Evolutionary conservation across 2,113 vertebrate species (phyloP).

Genomic region (Erinaceus europaeus): DNA sequence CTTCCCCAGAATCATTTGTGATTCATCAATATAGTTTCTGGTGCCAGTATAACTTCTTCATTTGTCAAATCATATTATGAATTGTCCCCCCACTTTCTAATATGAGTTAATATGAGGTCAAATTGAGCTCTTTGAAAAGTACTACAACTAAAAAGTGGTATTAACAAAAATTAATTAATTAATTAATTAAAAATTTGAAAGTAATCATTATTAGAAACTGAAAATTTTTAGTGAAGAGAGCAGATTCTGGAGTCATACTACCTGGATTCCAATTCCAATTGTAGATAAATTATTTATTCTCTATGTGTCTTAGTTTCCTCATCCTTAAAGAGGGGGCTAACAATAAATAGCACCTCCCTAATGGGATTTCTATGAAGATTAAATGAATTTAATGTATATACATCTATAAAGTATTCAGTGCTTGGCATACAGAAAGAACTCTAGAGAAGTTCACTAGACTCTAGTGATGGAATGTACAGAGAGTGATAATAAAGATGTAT

Average conservation of each 20-base stretch:
- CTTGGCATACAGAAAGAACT: not conserved
- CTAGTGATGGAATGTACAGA: not conserved
- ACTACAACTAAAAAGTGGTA: too few relatives aligned
- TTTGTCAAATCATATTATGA: not conserved
- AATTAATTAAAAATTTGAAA: too few relatives aligned
- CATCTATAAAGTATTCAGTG: not conserved
- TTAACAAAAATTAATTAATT: too few relatives aligned
- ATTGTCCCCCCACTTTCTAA: not conserved
- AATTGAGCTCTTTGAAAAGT: not conserved
- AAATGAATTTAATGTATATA: not conserved
- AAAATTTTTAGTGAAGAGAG: conserved; percentile 23
- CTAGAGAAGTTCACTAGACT: not conserved
- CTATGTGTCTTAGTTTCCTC: not conserved
- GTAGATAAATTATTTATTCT: not conserved
- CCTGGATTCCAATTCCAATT: not conserved
- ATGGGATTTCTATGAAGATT: not conserved
- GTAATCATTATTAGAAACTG: not conserved
- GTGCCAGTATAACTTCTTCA: not conserved
- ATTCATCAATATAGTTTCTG: not conserved
- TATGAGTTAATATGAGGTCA: not conserved
- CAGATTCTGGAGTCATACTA: not conserved
- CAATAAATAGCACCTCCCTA: not conserved
- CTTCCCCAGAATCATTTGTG: not conserved
- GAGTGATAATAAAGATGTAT: not conserved
- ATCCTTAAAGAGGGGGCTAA: not conserved